Percentiles rank a stretch among this genome's conserved stretches.
These are phyloP conservation scores for Semotilus atromaculatus DNA, from an alignment of 2,797 vertebrate genomes.

Conservation along the genomic window DNA sequence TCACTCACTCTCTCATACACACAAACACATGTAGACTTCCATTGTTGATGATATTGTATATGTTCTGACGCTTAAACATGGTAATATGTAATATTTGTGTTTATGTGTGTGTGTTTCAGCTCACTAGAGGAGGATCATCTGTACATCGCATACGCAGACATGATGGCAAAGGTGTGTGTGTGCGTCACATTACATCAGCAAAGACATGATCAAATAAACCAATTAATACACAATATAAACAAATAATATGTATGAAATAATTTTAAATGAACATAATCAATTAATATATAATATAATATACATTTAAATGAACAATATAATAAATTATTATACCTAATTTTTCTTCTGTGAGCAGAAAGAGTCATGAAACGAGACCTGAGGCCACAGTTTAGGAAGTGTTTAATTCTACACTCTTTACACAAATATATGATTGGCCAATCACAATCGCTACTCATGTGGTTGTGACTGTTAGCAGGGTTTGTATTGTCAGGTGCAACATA, in stretches of 20 bases:
- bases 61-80: not conserved
- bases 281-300: too few relatives aligned
- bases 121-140: constrained; percentile 93
- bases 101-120: constrained; percentile 68
- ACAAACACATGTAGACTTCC: not conserved
- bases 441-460: too few relatives aligned
- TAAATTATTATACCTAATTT: too few relatives aligned
- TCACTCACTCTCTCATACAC: not conserved
- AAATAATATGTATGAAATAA: not conserved
- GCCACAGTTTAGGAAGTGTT: not conserved
- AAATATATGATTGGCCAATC: not conserved
- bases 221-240: not conserved
- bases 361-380: too few relatives aligned
- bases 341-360: too few relatives aligned
- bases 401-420: not conserved
- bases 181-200: not conserved
- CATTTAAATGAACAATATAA: too few relatives aligned
- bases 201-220: not conserved
- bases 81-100: not conserved
- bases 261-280: not conserved
- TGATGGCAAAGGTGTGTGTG: constrained; percentile 92
- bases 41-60: not conserved
- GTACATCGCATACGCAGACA: constrained; percentile 96
- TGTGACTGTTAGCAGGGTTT: too few relatives aligned
- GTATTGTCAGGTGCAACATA: too few relatives aligned